Conservation (phyloP, 2,113 vertebrate species). For the Acrocephalus arundinaceus region DNA sequence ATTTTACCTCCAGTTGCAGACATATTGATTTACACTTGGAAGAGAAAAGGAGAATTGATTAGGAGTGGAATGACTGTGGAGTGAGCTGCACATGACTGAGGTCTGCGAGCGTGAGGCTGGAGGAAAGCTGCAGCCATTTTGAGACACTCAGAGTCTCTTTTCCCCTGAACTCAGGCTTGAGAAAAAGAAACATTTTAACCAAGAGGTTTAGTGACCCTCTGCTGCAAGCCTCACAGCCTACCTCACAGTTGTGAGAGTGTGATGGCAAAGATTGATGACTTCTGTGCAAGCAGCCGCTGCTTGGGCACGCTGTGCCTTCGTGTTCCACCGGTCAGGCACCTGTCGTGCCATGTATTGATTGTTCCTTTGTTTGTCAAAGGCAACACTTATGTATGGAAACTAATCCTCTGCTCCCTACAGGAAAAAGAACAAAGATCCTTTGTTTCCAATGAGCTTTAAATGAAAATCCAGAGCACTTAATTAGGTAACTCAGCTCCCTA, state of each 20-base stretch:
- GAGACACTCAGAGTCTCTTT: not conserved
- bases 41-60: not conserved
- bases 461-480: slow-evolving; percentile 1
- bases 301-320: not conserved
- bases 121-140: slow-evolving; percentile 31
- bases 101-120: not conserved
- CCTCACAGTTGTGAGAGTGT: not conserved
- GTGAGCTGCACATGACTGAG: accelerated
- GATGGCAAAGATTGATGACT: not conserved
- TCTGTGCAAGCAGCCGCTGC: not conserved
- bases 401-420: slow-evolving; percentile 15
- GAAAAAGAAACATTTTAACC: not conserved
- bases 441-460: slow-evolving; percentile 17
- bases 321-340: not conserved
- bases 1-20: slow-evolving; percentile 1
- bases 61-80: not conserved
- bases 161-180: not conserved
- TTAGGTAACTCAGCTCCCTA: not conserved
- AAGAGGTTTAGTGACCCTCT: not conserved
- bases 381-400: not conserved
- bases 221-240: not conserved
- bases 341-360: not conserved
- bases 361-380: slow-evolving; percentile 28
- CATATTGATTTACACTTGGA: not conserved
- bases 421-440: slow-evolving; percentile 19